These are phyloP conservation scores for Crepidodera aurea DNA, from an alignment of 2,888 invertebrate species.

Conservation along the genomic window DNA sequence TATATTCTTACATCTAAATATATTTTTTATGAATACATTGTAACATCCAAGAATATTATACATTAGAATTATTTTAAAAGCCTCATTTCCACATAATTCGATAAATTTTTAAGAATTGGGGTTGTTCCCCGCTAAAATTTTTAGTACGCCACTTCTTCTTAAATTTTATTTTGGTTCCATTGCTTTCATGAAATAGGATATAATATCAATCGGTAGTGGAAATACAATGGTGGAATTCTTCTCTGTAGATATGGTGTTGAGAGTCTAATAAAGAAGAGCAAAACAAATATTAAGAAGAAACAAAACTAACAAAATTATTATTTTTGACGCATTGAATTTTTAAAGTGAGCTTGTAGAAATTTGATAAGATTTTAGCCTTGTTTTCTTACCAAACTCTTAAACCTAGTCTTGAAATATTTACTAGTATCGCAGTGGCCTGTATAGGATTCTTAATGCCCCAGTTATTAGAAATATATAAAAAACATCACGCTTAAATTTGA, in stretches of 20 bases:
- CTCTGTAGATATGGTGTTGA: conserved; percentile 96
- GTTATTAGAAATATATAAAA: too few species aligned
- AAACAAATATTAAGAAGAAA: conserved; percentile 3
- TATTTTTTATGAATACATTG: not conserved
- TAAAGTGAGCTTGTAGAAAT: too few species aligned
- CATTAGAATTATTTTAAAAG: not conserved
- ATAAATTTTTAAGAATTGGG: too few species aligned
- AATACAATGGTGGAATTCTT: conserved; percentile 98
- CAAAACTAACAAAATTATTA: not conserved
- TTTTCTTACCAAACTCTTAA: too few species aligned
- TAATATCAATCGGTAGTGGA: conserved; percentile 78
- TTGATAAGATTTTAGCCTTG: too few species aligned
- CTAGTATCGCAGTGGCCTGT: too few species aligned
- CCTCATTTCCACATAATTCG: too few species aligned
- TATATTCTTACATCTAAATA: not conserved
- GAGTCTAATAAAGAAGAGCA: conserved; percentile 70
- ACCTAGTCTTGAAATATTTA: too few species aligned
- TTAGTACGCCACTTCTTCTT: not conserved
- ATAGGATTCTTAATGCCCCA: too few species aligned
- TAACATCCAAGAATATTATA: not conserved
- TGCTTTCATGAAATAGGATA: conserved; percentile 80
- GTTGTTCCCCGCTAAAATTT: not conserved
- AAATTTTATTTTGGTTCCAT: conserved; percentile 50
- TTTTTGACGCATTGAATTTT: too few species aligned
- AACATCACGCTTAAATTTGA: too few species aligned